Evolutionary conservation across 1,140 invertebrate genomes (phyloP), one percentile per base, ranked within the genome.

Genomic region (Helicoverpa armigera): DNA sequence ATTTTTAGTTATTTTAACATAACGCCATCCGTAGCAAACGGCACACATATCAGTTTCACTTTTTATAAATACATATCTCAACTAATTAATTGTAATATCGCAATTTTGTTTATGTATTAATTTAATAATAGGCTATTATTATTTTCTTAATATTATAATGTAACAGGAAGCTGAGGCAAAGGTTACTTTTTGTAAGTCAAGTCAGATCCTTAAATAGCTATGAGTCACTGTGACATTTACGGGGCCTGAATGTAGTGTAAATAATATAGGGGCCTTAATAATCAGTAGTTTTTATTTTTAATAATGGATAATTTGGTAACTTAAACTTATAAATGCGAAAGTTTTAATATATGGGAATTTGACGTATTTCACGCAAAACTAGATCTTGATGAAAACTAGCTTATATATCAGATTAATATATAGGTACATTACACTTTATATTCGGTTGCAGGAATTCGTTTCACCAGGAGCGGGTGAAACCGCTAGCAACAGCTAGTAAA

Each of bases 61-160:
- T 92, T 91, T 92, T 90, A 91, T 92, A 90, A 91, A 87, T 92
- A 90, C 89, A 86, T 89, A 88, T 89, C 90, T 87, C 89, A 88
- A 90, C 84, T 89, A 90, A 92, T 91, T 92, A 91, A 91, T 91
- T 90, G 82, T 82, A 79, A 88, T 83, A 87, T 83, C 73, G 82
- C 77, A 82, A 85, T 88, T 89, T 86, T 86, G 85, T 88, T 86
- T 79, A 79, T 48, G 18, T 72, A 50, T 60, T 76, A 65, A 16
- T 16, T n/a, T 73, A 13, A 43, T 58, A 35, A 31, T 73, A 43
- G 31, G 13, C 31, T 14, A 76, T 61, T 67, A 67, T 53, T 53
- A 78, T 67, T 29, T 67, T 78, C 31, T 61, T 61, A 50, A 18
- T 69, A 61, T 61, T 75, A 48, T 48, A 50, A 65, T 67, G 13